phyloP scores from a whole-genome alignment of 1,140 invertebrate species.

The Habropoda laboriosa region DNA sequence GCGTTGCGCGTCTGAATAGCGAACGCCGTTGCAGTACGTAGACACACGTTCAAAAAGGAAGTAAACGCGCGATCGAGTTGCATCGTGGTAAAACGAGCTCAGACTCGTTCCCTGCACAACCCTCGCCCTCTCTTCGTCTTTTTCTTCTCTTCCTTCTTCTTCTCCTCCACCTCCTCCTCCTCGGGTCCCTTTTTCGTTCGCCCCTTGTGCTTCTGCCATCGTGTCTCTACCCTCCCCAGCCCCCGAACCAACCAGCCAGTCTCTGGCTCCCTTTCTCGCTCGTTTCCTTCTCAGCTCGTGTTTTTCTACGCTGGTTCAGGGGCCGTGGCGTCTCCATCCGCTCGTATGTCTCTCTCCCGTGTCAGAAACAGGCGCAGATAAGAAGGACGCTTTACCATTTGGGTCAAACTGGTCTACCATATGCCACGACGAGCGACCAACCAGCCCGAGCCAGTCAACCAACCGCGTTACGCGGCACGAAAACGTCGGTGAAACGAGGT shows the following conservation, averaged over 20 bases:
- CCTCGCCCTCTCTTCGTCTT: not conserved
- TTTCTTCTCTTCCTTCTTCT: not conserved
- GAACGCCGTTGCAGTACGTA: conserved; percentile 42
- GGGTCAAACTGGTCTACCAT: conserved; percentile 48
- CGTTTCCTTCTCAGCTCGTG: not conserved
- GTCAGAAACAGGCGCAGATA: conserved; percentile 49
- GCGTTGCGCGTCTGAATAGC: conserved; percentile 57
- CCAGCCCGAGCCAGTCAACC: too few relatives aligned
- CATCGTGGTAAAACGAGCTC: conserved; percentile 45
- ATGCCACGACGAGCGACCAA: conserved; percentile 24
- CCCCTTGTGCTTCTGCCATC: not conserved
- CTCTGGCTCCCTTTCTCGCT: not conserved
- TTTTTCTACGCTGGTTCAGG: conserved; percentile 1
- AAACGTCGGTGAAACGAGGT: conserved; percentile 56
- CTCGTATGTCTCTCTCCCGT: conserved; percentile 34
- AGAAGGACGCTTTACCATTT: conserved; percentile 49
- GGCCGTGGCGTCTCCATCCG: not conserved
- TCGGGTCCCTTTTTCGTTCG: not conserved
- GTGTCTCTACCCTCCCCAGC: too few relatives aligned
- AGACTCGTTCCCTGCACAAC: not conserved
- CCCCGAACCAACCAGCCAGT: too few relatives aligned
- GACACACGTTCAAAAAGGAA: conserved; percentile 29
- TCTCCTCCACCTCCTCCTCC: not conserved
- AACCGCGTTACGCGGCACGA: conserved; percentile 41
- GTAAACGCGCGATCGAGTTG: conserved; percentile 59